Conservation (phyloP, 2,113 vertebrate species). For the Himantopus leucocephalus region DNA sequence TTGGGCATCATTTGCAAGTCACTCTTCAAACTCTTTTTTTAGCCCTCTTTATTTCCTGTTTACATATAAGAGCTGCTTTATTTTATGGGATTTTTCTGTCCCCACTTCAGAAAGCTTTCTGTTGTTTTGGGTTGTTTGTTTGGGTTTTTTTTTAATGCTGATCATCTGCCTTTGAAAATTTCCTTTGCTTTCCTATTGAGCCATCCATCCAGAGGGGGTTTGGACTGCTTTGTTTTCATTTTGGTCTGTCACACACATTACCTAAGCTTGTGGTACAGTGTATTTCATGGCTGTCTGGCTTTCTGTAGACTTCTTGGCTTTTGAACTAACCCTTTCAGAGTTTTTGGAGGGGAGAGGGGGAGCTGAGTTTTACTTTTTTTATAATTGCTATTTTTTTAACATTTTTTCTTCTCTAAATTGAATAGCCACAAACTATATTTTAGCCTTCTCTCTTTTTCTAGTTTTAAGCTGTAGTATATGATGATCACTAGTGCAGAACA, state of each 20-base stretch:
- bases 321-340: neutral
- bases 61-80: neutral
- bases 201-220: neutral
- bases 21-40: neutral
- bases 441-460: neutral
- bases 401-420: neutral
- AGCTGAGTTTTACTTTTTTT: neutral
- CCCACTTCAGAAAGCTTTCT: neutral
- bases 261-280: neutral
- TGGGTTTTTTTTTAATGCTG: neutral
- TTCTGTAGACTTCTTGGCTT: neutral
- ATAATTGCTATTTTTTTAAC: neutral
- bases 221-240: neutral
- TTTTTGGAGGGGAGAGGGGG: neutral
- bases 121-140: neutral
- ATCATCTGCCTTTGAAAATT: neutral
- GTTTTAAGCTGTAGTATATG: neutral
- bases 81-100: neutral
- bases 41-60: neutral
- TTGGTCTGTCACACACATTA: neutral
- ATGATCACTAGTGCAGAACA: neutral
- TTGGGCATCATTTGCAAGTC: neutral
- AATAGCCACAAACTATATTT: neutral
- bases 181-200: neutral
- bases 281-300: neutral